Conservation (phyloP, 2,113 vertebrate genomes). For the Oncorhynchus masou region DNA sequence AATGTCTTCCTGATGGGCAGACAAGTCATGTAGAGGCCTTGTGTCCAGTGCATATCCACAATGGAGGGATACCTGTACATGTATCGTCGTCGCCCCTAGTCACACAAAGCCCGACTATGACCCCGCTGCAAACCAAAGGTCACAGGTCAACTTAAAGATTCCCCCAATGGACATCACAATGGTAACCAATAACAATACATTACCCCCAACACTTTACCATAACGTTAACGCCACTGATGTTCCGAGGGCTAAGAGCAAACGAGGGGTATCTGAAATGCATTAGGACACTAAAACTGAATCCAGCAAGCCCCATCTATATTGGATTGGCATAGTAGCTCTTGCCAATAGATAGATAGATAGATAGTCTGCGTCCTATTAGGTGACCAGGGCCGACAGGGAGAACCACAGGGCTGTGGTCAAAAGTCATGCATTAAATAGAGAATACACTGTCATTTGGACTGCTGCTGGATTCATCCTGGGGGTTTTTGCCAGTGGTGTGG, state of each 20-base stretch:
- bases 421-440: too few species aligned
- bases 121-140: neutral
- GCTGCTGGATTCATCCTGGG: too few species aligned
- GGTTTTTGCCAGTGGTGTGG: too few species aligned
- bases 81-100: too few species aligned
- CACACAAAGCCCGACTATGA: too few species aligned
- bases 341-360: conserved; percentile 5
- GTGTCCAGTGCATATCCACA: neutral
- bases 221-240: neutral
- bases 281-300: neutral
- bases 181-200: neutral
- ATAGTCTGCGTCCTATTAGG: too few species aligned
- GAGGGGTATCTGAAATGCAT: conserved; percentile 12
- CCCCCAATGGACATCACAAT: neutral
- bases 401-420: too few species aligned
- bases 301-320: neutral
- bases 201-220: too few species aligned
- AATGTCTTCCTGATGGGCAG: neutral
- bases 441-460: too few species aligned
- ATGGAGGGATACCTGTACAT: neutral
- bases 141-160: neutral
- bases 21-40: neutral
- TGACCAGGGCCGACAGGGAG: too few species aligned
- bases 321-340: neutral
- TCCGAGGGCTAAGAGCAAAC: conserved; percentile 21